Base-by-base conservation (phyloP, 2,888 invertebrate genomes). In the Lithophane semibrunnea region DNA sequence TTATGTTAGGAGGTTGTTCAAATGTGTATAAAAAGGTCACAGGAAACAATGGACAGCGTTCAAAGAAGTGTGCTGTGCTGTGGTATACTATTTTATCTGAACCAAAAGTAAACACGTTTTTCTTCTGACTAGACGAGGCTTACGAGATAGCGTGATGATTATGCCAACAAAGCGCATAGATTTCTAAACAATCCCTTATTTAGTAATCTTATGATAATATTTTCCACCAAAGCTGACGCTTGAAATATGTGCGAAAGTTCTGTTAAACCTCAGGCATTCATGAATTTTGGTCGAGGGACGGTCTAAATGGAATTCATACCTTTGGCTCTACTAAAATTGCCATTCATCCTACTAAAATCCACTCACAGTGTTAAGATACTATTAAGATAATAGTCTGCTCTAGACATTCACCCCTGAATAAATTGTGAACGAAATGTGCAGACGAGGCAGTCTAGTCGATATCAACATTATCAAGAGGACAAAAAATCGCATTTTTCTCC, bases 101-200 rank as follows among this genome's bases (percentile, higher is more conserved):
- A 60, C 29, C 12, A 74, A 81, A 84, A 77, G 71, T 75, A 79
- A 82, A 77, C 84, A 77, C 61, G 74, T 77, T 73, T 84, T 83
- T 75, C 72, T 69, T 74, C 65, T 56, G 52, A 60, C 65, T 44
- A 73, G 63, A 60, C 52, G 74, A 73, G 66, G 73, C 71, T 66
- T 74, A 63, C 47, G 69, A 86, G 84, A 86, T 86, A 83, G 66
- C 68, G 61, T 66, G 61, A 81, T 73, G 52, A 83, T 69, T 76
- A 83, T 70, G 60, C 68, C 70, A 83, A 86, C 77, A 86, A 71
- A 82, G 86, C 67, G 73, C 74, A 75, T 73, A 37, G 75, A 73
- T 81, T 76, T 79, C 69, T 72, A 68, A 79, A 81, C 68, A 84
- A 71, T 56, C 16, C 16, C 61, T 73, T 83, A 86, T 75, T 86